Conservation (phyloP, 1,140 invertebrate species). For the Akabosia matsudoensis region DNA sequence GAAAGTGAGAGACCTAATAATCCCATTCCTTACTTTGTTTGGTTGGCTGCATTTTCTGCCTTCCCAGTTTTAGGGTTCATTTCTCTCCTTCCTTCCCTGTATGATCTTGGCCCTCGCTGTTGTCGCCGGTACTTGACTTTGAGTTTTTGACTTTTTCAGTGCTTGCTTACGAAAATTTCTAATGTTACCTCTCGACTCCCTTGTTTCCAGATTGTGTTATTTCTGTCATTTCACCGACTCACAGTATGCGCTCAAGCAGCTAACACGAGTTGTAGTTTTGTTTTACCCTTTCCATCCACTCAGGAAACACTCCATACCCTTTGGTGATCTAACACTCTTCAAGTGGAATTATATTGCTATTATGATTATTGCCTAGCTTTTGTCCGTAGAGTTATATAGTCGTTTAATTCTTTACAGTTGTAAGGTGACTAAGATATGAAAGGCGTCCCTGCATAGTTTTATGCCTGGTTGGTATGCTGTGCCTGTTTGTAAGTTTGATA, state of each 20-base stretch:
- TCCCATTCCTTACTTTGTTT: not conserved
- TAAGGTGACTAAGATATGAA: slow-evolving; percentile 13
- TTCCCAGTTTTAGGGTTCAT: too few relatives aligned
- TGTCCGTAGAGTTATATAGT: slow-evolving; percentile 9
- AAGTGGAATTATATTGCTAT: not conserved
- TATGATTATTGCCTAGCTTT: slow-evolving; percentile 5
- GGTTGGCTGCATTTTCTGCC: not conserved
- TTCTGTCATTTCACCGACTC: too few relatives aligned
- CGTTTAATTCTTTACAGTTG: not conserved
- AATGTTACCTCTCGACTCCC: too few relatives aligned
- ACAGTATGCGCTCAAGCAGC: not conserved
- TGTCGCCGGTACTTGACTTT: not conserved
- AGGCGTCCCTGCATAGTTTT: too few relatives aligned
- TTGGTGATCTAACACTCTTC: not conserved
- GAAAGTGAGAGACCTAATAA: not conserved
- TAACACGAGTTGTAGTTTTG: not conserved
- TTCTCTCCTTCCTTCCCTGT: not conserved
- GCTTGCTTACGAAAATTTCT: too few relatives aligned
- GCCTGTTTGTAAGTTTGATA: not conserved
- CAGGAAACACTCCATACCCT: not conserved
- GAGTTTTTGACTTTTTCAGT: too few relatives aligned
- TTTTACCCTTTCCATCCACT: not conserved
- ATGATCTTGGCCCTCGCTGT: not conserved
- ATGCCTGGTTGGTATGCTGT: too few relatives aligned
- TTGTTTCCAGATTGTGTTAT: too few relatives aligned